phyloP scores from a whole-genome alignment of 2,113 vertebrate species.

The Tupaia chinensis region DNA sequence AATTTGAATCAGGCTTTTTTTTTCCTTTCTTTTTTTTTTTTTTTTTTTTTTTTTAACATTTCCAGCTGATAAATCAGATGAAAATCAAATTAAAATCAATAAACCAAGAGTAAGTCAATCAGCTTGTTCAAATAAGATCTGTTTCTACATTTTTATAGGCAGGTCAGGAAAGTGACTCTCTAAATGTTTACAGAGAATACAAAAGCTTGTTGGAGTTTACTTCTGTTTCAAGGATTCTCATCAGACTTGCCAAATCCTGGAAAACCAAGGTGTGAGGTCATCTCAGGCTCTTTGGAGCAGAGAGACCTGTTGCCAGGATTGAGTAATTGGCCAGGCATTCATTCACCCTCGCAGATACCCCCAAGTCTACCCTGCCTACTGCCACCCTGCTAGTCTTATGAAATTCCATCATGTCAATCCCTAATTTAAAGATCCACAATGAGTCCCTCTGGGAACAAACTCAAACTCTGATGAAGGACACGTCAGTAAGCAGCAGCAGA shows the following conservation, averaged over 20 bases:
- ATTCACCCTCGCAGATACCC: neutral
- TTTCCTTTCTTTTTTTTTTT: accelerated
- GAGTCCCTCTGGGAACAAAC: neutral
- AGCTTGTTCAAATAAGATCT: slow-evolving; percentile 62
- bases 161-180: slow-evolving; percentile 27
- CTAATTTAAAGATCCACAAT: neutral
- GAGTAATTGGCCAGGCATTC: neutral
- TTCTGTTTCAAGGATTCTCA: slow-evolving; percentile 29
- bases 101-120: neutral
- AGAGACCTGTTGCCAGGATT: neutral
- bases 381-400: neutral
- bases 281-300: neutral
- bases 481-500: neutral
- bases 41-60: neutral
- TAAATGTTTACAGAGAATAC: slow-evolving; percentile 44
- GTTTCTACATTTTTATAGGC: slow-evolving; percentile 37
- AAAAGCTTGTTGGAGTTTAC: neutral
- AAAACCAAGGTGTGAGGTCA: slow-evolving; percentile 42
- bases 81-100: slow-evolving; percentile 53
- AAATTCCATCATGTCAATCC: neutral
- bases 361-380: neutral
- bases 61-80: neutral
- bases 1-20: neutral
- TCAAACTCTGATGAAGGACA: neutral
- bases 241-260: slow-evolving; percentile 7